phyloP scores from a whole-genome alignment of 1,140 invertebrate species.

The Scaptomyza hsui region DNA sequence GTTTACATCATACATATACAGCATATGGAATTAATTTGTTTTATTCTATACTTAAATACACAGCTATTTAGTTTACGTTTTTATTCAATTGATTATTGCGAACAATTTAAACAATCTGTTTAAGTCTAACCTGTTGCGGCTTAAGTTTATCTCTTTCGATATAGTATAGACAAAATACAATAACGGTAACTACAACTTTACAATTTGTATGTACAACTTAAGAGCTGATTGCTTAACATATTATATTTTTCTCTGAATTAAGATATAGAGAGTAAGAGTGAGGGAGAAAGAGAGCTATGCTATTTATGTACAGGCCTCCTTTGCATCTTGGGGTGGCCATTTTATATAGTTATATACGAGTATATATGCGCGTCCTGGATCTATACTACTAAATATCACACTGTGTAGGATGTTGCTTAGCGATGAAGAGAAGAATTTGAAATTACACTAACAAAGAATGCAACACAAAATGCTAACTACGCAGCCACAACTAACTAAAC shows the following conservation, averaged over 20 bases:
- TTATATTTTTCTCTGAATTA: constrained; percentile 13
- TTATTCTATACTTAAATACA: constrained; percentile 29
- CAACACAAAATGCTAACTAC: constrained; percentile 53
- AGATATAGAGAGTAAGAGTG: not conserved
- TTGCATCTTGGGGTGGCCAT: constrained; percentile 37
- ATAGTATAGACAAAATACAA: constrained; percentile 70
- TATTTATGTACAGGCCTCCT: constrained; percentile 59
- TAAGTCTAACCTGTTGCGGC: constrained; percentile 52
- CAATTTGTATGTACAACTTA: constrained; percentile 70
- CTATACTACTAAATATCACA: constrained; percentile 84
- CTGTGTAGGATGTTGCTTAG: constrained; percentile 83
- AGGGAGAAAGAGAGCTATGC: constrained; percentile 23
- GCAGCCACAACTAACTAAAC: constrained; percentile 31
- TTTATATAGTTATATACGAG: constrained; percentile 22
- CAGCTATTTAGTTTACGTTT: constrained; percentile 32
- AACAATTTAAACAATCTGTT: constrained; percentile 58
- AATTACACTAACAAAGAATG: constrained; percentile 58
- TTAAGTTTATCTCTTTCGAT: constrained; percentile 31
- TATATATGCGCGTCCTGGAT: constrained; percentile 66
- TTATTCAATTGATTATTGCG: constrained; percentile 45
- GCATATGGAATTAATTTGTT: constrained; percentile 39
- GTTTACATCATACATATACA: constrained; percentile 23
- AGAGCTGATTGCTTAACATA: constrained; percentile 13
- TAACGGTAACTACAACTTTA: constrained; percentile 78
- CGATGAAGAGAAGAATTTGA: constrained; percentile 53